Base-by-base conservation (phyloP, 2,888 invertebrate genomes). In the Latrodectus hesperus region DNA sequence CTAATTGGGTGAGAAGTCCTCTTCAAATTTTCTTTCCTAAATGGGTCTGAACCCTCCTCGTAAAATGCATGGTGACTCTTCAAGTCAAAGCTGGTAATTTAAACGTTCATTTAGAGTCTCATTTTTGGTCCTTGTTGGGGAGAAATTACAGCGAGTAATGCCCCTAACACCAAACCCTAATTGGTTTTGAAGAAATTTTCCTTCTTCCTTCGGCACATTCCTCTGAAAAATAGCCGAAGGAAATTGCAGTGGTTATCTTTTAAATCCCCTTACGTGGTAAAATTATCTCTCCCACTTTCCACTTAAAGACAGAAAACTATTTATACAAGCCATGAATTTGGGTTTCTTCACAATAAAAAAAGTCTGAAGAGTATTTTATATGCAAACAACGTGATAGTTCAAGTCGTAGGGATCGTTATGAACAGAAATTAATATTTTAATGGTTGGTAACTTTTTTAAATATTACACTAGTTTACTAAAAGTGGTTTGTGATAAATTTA, bases 1-100 rank as follows among this genome's bases (percentile, higher is more conserved):
- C 72, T 83, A 83, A 83, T 83, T 83, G 83, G 83, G 70, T 68
- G 83, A 71, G 52, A 55, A 53, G 26, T 65, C 52, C n/a, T 52
- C 71, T 83, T 71, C 71, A 71, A 76, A 76, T 83, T 83, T 83
- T 71, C 70, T 68, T 38, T 60, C 26, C 64, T 12, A 65, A 72
- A 52, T 22, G n/a, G 55, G 55, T 38, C 38, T 60, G 26, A 55
- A 70, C 26, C 17, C 81, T 73, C 38, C 38, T 38, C 81, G 81
- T 81, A 81, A 81, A 81, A 38, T 38, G 38, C 80, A 51, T 74
- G 55, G 53, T 53, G 73, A 67, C 72, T 26, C 65, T 64, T 9
- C 14, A 72, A 17, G 80, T 22, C 38, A 38, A 64, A 22, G 64
- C n/a, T 52, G 51, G 81, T 26, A 81, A 81, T 81, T 81, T 81